These are phyloP conservation scores for Colostygia pectinataria DNA, from an alignment of 2,888 invertebrate genomes.

Conservation along the genomic window DNA sequence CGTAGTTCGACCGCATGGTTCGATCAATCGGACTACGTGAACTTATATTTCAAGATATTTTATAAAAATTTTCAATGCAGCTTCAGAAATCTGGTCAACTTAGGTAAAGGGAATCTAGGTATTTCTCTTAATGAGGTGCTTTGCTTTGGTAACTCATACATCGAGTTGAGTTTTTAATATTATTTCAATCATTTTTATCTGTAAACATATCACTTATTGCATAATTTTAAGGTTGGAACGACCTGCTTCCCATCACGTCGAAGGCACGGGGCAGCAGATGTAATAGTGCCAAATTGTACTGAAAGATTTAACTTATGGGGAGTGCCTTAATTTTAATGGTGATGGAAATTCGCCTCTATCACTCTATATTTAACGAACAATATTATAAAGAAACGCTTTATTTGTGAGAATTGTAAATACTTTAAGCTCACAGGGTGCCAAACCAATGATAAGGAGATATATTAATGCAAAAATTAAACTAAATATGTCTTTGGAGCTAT, in stretches of 20 bases:
- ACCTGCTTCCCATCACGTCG: conserved; percentile 62
- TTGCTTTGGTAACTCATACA: conserved; percentile 28
- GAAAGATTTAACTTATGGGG: conserved; percentile 16
- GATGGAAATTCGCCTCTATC: conserved; percentile 36
- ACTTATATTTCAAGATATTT: no score
- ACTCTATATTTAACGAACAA: conserved; percentile 28
- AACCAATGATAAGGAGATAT: conserved; percentile 51
- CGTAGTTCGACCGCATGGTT: no score
- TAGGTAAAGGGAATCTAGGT: conserved; percentile 20
- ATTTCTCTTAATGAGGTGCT: conserved; percentile 15
- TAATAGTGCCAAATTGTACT: conserved; percentile 56
- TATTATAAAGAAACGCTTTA: conserved; percentile 31
- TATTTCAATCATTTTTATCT: conserved; percentile 26
- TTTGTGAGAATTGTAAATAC: conserved; percentile 52
- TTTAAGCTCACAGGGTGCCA: conserved; percentile 60
- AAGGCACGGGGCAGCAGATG: conserved; percentile 64
- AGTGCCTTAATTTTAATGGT: conserved; percentile 28
- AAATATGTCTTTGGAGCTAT: conserved; percentile 31
- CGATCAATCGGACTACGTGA: no score
- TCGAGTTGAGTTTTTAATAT: conserved; percentile 36
- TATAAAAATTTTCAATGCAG: no score
- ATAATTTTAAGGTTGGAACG: conserved; percentile 46
- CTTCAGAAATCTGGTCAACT: conserved; percentile 9
- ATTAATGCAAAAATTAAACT: conserved; percentile 29
- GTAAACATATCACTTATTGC: conserved; percentile 33